Evolutionary conservation across 2,888 invertebrate species (phyloP).

Genomic region (Eugnorisma glareosa): DNA sequence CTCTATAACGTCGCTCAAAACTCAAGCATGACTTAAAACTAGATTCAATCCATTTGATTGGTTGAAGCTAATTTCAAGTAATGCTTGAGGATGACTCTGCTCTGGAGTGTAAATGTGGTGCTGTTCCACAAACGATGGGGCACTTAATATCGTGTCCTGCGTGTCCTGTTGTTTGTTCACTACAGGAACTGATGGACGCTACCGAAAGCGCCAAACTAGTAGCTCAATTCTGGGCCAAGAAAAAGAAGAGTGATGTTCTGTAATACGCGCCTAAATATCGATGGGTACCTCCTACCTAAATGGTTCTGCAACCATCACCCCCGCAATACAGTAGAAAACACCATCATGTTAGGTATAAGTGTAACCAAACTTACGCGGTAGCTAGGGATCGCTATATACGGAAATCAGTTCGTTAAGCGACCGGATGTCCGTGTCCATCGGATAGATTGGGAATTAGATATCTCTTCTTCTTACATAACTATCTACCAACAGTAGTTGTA

Average conservation of each 20-base stretch:
- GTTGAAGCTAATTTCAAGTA: not conserved
- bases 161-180: too few species aligned
- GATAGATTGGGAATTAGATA: not conserved
- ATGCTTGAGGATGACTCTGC: too few species aligned
- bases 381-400: conserved; percentile 1
- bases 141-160: too few species aligned
- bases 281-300: not conserved
- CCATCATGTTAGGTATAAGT: not conserved
- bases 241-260: too few species aligned
- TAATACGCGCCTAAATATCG: not conserved
- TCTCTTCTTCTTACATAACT: not conserved
- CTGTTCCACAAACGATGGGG: too few species aligned
- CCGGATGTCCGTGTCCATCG: not conserved
- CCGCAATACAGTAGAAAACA: not conserved
- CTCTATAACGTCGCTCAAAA: not conserved
- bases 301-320: not conserved
- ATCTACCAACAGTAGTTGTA: not conserved
- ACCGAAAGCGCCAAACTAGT: too few species aligned
- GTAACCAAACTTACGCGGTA: not conserved
- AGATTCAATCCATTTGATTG: not conserved
- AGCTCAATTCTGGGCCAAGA: too few species aligned
- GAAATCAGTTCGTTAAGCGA: conserved; percentile 24
- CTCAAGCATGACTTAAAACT: not conserved
- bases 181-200: too few species aligned
- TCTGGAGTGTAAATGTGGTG: too few species aligned